Evolutionary conservation across 2,888 invertebrate species (phyloP).

Genomic region (Cheilosia grossa): DNA sequence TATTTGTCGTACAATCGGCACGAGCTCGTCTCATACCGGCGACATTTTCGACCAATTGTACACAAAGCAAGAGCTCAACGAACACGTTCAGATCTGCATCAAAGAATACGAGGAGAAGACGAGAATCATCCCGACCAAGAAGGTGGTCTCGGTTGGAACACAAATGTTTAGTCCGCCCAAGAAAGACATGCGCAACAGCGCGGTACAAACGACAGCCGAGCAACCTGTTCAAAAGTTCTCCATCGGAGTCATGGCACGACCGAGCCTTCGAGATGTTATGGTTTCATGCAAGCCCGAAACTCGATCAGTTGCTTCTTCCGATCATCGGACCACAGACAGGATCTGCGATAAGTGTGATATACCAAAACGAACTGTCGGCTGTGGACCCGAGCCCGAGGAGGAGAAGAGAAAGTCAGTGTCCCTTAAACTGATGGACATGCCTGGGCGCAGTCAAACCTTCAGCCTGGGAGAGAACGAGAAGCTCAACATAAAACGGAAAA

Average conservation of each 20-base stretch:
- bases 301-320: constrained; percentile 84
- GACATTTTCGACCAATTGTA: constrained; percentile 79
- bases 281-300: constrained; percentile 82
- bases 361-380: constrained; percentile 85
- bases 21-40: constrained; percentile 76
- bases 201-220: constrained; percentile 78
- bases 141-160: constrained; percentile 81
- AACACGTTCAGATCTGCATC: constrained; percentile 78
- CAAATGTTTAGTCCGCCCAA: constrained; percentile 80
- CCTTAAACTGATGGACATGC: constrained; percentile 81
- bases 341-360: constrained; percentile 84
- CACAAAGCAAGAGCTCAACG: constrained; percentile 81
- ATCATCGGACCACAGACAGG: constrained; percentile 83
- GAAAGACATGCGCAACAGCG: constrained; percentile 77
- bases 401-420: constrained; percentile 80
- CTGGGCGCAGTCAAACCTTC: constrained; percentile 85
- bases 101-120: constrained; percentile 75
- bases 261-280: constrained; percentile 79
- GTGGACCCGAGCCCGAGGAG: constrained; percentile 83
- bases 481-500: constrained; percentile 82
- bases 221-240: constrained; percentile 77
- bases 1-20: constrained; percentile 78
- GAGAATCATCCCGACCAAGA: constrained; percentile 75
- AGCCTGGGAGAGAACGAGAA: constrained; percentile 85
- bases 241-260: constrained; percentile 78